phyloP scores from a whole-genome alignment of 2,888 invertebrate species.

The Ischnus inquisitorius region DNA sequence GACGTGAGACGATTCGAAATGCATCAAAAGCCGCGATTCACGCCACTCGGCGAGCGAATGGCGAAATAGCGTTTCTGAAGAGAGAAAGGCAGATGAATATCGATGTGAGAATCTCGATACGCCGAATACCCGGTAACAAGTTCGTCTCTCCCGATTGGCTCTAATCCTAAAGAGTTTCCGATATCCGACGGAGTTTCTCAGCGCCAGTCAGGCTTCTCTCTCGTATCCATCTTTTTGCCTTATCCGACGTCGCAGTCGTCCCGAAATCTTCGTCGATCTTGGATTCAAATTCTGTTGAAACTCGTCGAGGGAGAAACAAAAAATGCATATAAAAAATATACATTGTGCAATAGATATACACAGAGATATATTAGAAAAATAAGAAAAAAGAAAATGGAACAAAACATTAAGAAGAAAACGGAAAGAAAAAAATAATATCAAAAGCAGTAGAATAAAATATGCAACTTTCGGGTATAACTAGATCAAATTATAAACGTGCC shows the following conservation, averaged over 20 bases:
- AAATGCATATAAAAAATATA: no score
- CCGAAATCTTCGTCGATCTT: constrained; percentile 19
- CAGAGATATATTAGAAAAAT: no score
- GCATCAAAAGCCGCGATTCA: constrained; percentile 73
- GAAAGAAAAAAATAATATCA: background rate
- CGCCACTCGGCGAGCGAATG: background rate
- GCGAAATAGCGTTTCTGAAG: background rate
- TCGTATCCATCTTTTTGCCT: constrained; percentile 38
- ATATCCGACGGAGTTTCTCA: constrained; percentile 76
- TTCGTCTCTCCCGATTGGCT: constrained; percentile 72
- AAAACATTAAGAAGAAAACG: no score
- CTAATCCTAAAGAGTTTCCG: constrained; percentile 81
- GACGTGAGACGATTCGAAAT: constrained; percentile 77
- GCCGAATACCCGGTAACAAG: constrained; percentile 76
- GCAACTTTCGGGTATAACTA: background rate
- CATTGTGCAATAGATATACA: no score
- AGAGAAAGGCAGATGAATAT: constrained; percentile 5
- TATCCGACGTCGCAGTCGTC: background rate
- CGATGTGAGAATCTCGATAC: constrained; percentile 70
- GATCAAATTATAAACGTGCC: background rate
- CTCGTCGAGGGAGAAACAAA: background rate
- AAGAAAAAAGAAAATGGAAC: no score
- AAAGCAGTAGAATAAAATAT: background rate
- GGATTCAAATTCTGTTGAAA: constrained; percentile 40
- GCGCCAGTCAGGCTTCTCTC: constrained; percentile 29